Evolutionary conservation across 1,140 invertebrate genomes (phyloP), one percentile per base, ranked within the genome.

Genomic region (Babylonia areolata): DNA sequence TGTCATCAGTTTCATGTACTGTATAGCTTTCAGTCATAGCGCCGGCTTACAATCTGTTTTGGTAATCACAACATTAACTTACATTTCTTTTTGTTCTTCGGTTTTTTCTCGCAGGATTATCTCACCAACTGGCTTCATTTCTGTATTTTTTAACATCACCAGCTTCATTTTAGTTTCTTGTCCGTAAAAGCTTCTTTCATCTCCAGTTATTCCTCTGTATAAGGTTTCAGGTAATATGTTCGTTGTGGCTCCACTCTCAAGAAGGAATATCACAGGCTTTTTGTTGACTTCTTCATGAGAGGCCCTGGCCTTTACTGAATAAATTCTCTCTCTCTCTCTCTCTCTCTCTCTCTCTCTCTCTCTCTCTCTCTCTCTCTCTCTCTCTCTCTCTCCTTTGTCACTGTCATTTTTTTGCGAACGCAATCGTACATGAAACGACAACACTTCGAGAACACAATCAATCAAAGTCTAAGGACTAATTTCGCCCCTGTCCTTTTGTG

Each of bases 51-150:
- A 51, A 17, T 69, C 58, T 73, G 31, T 37, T 28, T 73, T 73
- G 11, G 71, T 73, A 20, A 73, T 35, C 11, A 73, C 71, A 35
- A 35, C 0, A 9, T 37, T 73, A 9, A 73, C 71, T 73, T 73
- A 31, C 35, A 73, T 20, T 73, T 73, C 33, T 73, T 73, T 73
- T 20, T 73, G 71, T 73, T 73, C 71, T 73, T 73, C 0, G 71
- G 71, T 35, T 73, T 73, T 9, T 17, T 37, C 71, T 73, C 35
- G 31, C 1, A 73, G 9, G 3, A 11, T 20, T 37, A 73, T 37
- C 35, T 73, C 71, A 12, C 58, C 58, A 64, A 64, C 1, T 23
- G 58, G 28, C 58, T 64, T 64, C 58, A 64, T 64, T 64, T 64
- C 58, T 20, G 58, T 73, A 6, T 20, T 20, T 6, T 73, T 73